Evolutionary conservation across 2,888 invertebrate genomes (phyloP).

Genomic region (Cecidostiba fungosa): DNA sequence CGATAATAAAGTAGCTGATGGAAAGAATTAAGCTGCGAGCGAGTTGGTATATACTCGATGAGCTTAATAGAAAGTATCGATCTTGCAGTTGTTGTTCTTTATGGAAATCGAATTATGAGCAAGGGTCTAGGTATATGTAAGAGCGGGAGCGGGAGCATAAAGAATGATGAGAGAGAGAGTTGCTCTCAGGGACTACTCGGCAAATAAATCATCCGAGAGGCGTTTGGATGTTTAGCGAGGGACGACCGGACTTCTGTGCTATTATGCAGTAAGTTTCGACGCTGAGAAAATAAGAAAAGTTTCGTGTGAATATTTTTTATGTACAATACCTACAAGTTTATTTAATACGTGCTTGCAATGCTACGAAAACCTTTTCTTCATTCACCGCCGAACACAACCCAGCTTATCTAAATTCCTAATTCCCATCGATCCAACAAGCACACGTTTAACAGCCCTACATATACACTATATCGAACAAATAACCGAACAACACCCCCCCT

Average conservation of each 20-base stretch:
- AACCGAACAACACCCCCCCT: no score
- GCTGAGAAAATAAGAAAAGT: neutral
- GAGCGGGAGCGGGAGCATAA: neutral
- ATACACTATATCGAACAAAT: no score
- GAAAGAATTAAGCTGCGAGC: neutral
- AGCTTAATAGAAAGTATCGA: slow-evolving; percentile 9
- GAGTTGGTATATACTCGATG: neutral
- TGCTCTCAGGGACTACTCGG: no score
- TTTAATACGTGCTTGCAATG: neutral
- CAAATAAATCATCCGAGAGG: neutral
- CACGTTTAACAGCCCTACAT: no score
- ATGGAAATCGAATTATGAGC: slow-evolving; percentile 4
- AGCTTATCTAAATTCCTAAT: no score
- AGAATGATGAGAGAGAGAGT: neutral
- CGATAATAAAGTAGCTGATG: neutral
- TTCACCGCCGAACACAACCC: no score
- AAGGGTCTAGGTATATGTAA: neutral
- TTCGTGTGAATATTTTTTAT: neutral
- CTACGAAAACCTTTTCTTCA: no score
- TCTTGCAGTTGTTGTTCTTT: neutral
- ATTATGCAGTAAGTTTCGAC: neutral
- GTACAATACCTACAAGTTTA: neutral
- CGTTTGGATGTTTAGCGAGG: neutral
- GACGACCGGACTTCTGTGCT: neutral
- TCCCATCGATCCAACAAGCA: no score